phyloP scores from a whole-genome alignment of 2,113 vertebrate species.

The Myotis lucifugus region DNA sequence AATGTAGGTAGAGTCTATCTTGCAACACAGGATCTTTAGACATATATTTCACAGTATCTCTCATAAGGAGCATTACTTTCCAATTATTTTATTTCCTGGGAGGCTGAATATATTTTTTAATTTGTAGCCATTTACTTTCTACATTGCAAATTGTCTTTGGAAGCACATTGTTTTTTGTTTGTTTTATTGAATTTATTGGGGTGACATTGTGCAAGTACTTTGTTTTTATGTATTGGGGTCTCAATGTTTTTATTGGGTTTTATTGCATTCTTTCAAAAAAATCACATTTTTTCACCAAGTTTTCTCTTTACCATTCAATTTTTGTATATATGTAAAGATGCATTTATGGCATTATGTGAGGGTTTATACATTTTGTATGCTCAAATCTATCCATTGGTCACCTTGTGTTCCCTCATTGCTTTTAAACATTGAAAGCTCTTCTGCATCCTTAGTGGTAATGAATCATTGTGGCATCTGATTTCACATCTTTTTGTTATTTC shows the following conservation, averaged over 20 bases:
- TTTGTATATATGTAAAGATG: not conserved
- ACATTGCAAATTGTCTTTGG: not conserved
- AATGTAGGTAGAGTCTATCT: not conserved
- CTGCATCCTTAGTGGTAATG: not conserved
- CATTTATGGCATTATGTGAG: not conserved
- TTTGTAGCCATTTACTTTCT: not conserved
- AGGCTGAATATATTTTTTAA: not conserved
- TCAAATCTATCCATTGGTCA: not conserved
- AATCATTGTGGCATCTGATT: not conserved
- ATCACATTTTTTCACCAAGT: not conserved
- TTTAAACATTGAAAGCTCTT: not conserved
- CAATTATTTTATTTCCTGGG: not conserved
- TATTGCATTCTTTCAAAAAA: not conserved
- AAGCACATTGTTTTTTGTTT: not conserved
- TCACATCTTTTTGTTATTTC: not conserved
- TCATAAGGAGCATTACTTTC: not conserved
- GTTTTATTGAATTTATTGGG: too few species aligned
- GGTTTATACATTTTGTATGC: not conserved
- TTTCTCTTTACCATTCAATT: not conserved
- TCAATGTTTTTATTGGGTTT: not conserved
- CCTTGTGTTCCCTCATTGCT: not conserved
- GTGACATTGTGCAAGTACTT: too few species aligned
- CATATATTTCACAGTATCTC: not conserved
- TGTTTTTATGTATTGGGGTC: not conserved
- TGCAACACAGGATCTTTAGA: not conserved